A percentile compares a stretch with the other conserved stretches of the same genome.
Conservation (phyloP, 2,888 invertebrate species). For the Sycophila texana region DNA sequence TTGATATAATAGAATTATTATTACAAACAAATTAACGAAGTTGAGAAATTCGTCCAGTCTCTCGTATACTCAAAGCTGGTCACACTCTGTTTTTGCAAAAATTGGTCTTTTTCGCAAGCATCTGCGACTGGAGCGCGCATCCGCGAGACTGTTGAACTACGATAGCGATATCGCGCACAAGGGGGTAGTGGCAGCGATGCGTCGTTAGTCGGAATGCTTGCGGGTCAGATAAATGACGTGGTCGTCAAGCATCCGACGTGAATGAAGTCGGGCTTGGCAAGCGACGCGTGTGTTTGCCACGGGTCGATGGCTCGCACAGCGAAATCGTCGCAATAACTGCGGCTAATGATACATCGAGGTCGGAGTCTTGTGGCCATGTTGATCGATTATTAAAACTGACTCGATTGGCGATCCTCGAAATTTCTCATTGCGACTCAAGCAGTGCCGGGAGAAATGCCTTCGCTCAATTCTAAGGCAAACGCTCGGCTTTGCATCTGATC, state of each 20-base stretch:
- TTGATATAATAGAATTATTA: too few relatives aligned
- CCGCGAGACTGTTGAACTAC: background rate
- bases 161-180: background rate
- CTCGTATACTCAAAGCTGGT: too few relatives aligned
- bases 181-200: constrained; percentile 59
- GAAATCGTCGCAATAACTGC: constrained; percentile 66
- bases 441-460: background rate
- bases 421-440: constrained; percentile 24
- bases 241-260: constrained; percentile 72
- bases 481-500: background rate
- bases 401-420: constrained; percentile 17
- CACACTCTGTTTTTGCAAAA: too few relatives aligned
- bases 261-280: constrained; percentile 71
- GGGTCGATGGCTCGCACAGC: constrained; percentile 5
- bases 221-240: constrained; percentile 71
- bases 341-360: constrained; percentile 69
- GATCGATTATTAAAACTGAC: constrained; percentile 57
- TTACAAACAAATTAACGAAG: too few relatives aligned
- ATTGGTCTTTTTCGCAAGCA: too few relatives aligned
- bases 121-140: too few relatives aligned
- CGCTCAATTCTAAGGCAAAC: constrained; percentile 17
- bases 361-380: constrained; percentile 47
- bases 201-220: constrained; percentile 69
- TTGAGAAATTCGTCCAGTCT: too few relatives aligned
- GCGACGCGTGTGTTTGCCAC: constrained; percentile 53